These are phyloP conservation scores for Oryzias celebensis DNA, from an alignment of 2,113 vertebrate species.

Conservation along the genomic window DNA sequence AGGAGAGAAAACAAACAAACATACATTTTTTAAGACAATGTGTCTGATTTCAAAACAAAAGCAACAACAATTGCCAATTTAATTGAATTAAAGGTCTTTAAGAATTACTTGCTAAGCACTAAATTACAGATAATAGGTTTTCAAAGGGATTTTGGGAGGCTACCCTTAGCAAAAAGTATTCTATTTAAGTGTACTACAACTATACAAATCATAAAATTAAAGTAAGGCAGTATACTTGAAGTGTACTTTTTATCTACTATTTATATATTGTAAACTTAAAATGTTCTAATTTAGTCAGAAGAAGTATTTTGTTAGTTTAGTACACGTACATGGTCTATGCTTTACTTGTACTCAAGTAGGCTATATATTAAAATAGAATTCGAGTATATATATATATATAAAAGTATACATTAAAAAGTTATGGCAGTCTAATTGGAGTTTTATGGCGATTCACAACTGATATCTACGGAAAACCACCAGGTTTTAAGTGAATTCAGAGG, in stretches of 20 bases:
- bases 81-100: neutral
- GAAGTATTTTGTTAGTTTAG: too few species aligned
- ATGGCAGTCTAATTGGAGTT: neutral
- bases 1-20: neutral
- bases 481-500: neutral
- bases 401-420: too few species aligned
- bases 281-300: too few species aligned
- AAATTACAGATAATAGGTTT: neutral
- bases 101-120: neutral
- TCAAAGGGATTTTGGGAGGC: neutral
- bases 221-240: too few species aligned
- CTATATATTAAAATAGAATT: too few species aligned
- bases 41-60: neutral
- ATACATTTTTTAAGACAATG: neutral
- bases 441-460: neutral
- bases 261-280: too few species aligned
- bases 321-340: too few species aligned
- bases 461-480: accelerated
- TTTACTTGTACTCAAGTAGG: too few species aligned
- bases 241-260: too few species aligned
- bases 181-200: neutral
- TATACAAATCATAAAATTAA: too few species aligned
- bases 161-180: neutral
- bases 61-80: neutral
- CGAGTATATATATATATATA: too few species aligned